Percentiles rank a stretch among this genome's conserved stretches.
Evolutionary conservation across 2,797 vertebrate species (phyloP).

Genomic region (Typhlichthys eigenmanni): DNA sequence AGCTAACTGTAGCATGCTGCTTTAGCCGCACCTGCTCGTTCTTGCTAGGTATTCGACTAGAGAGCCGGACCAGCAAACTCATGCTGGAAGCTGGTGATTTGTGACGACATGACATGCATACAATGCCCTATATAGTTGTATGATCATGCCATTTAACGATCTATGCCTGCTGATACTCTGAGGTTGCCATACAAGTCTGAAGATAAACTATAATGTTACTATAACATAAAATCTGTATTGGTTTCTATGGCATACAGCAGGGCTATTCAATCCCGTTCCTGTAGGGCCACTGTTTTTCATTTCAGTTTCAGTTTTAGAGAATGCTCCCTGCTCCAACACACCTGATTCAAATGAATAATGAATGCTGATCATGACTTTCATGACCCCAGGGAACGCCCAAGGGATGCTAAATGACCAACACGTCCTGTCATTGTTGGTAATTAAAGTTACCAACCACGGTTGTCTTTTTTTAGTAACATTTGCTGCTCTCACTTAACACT

Average conservation of each 20-base stretch:
- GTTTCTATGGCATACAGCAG: neutral
- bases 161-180: neutral
- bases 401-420: neutral
- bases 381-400: constrained; percentile 45
- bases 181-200: too few relatives aligned
- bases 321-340: too few relatives aligned
- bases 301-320: too few relatives aligned
- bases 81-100: constrained; percentile 13
- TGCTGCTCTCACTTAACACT: neutral
- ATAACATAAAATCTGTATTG: neutral
- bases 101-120: neutral
- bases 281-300: too few relatives aligned
- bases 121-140: too few relatives aligned
- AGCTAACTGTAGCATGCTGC: constrained; percentile 22
- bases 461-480: neutral
- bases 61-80: constrained; percentile 39
- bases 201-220: neutral
- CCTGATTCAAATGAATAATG: too few relatives aligned
- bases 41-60: constrained; percentile 21
- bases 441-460: neutral
- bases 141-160: constrained; percentile 6
- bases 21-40: constrained; percentile 51
- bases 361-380: too few relatives aligned
- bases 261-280: too few relatives aligned
- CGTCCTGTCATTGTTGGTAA: constrained; percentile 2